A percentile compares a stretch with the other conserved stretches of the same genome.
phyloP scores from a whole-genome alignment of 2,888 invertebrate genomes.

The Tipula vernalis region DNA sequence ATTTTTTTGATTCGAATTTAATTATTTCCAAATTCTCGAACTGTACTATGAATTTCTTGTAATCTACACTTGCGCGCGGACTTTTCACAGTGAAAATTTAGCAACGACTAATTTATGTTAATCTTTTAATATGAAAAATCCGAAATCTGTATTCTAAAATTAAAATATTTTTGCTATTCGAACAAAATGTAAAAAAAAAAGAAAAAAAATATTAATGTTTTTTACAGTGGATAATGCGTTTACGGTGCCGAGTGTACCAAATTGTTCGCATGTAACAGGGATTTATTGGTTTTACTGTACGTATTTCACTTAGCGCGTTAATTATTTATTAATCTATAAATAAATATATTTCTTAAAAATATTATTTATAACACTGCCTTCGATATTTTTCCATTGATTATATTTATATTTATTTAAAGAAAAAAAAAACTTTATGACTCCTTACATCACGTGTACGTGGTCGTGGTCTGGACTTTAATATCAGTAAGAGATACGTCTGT shows the following conservation, averaged over 20 bases:
- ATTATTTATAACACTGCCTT: neutral
- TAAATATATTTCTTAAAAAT: neutral
- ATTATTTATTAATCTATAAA: neutral
- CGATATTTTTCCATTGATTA: neutral
- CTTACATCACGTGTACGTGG: neutral
- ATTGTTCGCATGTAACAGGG: neutral
- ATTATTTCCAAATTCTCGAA: conserved; percentile 11
- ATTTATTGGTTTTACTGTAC: neutral
- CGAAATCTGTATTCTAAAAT: conserved; percentile 14
- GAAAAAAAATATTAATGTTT: neutral
- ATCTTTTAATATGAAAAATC: conserved; percentile 10
- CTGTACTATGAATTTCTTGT: neutral
- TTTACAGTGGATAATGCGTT: neutral
- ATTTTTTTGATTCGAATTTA: neutral
- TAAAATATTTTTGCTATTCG: conserved; percentile 15
- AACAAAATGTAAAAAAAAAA: neutral
- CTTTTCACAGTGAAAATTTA: conserved; percentile 20
- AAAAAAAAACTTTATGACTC: neutral
- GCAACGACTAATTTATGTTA: conserved; percentile 18
- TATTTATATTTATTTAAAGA: neutral
- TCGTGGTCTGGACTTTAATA: neutral
- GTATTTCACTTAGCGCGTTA: neutral
- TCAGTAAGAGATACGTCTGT: no score
- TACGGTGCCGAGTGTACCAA: neutral
- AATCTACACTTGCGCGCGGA: conserved; percentile 16